Evolutionary conservation across 37 sponge, comb jelly and placozoan genomes (phyloP), one percentile per base, ranked within the genome.

Genomic region (Haliclona indistincta): DNA sequence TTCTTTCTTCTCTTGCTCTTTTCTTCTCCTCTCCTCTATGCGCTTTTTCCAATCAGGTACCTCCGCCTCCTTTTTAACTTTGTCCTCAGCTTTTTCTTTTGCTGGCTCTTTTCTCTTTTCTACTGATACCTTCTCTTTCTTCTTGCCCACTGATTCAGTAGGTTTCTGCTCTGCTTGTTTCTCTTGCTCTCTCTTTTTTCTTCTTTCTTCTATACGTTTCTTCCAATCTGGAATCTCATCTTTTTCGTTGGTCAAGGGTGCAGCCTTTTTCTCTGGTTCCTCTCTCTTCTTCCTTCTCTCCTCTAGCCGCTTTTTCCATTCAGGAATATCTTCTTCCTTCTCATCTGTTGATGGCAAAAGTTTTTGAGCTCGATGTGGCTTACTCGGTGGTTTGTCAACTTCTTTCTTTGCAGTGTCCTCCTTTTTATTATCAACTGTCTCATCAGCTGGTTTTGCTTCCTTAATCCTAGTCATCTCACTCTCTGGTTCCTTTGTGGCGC

Each of bases 141-240:
- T 63, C 43, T 39, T 45, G 38, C 35, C 58, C 28, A 41, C 51
- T 62, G 49, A 64, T 32, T 37, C 60, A 49, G 63, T 43, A 76
- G 25, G 4, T 23, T 4, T 22, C 2, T 19, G 13, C 35, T 3
- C 40, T 68, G 26, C 5, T 51, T 36, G 41, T 72, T 56, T 53
- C 74, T 56, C 39, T 47, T 30, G 41, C 66, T 28, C 54, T 75
- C 54, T 71, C 69, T 22, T n/a, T 35, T n/a, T 15, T 63, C 51
- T 76, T 19, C 85, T 69, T 44, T 84, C 85, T 4, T 62, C 17
- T n/a, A 70, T 70, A 29, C 55, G 58, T 63, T 71, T 70, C 43
- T 69, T 28, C 85, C 85, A 84, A 47, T 56, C 75, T 28, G 71
- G 29, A 0, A 28, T 25, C n/a, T 13, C 28, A 10, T 32, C 6